These are phyloP conservation scores for Aphidius colemani DNA, from an alignment of 2,888 invertebrate genomes.

Conservation along the genomic window DNA sequence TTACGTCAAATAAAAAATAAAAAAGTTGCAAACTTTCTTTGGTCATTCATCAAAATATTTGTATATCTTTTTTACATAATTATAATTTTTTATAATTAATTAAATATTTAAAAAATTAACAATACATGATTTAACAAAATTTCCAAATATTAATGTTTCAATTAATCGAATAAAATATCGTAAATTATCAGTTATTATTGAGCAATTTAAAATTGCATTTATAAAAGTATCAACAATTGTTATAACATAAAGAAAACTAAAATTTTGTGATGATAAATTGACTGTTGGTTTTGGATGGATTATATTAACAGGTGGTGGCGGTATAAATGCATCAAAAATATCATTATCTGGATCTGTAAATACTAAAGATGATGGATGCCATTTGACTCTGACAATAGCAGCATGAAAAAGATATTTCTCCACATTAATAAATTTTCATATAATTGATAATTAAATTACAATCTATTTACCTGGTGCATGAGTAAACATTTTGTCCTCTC, in stretches of 20 bases:
- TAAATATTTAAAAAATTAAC: conserved; percentile 6
- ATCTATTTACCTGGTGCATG: conserved; percentile 76
- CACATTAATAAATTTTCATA: neutral
- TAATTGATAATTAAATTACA: conserved; percentile 7
- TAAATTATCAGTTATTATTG: neutral
- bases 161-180: conserved; percentile 4
- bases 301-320: conserved; percentile 73
- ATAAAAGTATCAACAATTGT: conserved; percentile 43
- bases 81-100: conserved; percentile 9
- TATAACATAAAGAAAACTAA: conserved; percentile 41
- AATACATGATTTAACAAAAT: conserved; percentile 13
- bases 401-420: conserved; percentile 30
- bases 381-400: conserved; percentile 60
- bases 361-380: conserved; percentile 71
- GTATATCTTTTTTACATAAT: conserved; percentile 38
- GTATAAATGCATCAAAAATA: conserved; percentile 70
- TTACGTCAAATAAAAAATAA: no score
- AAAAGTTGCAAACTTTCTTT: conserved; percentile 24
- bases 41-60: conserved; percentile 44
- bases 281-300: conserved; percentile 68
- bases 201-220: conserved; percentile 37
- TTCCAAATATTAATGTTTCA: conserved; percentile 11
- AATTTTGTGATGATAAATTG: conserved; percentile 47
- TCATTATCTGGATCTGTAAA: conserved; percentile 65
- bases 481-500: conserved; percentile 78